Conservation (phyloP, 2,113 vertebrate genomes). For the Eulemur macaco region DNA sequence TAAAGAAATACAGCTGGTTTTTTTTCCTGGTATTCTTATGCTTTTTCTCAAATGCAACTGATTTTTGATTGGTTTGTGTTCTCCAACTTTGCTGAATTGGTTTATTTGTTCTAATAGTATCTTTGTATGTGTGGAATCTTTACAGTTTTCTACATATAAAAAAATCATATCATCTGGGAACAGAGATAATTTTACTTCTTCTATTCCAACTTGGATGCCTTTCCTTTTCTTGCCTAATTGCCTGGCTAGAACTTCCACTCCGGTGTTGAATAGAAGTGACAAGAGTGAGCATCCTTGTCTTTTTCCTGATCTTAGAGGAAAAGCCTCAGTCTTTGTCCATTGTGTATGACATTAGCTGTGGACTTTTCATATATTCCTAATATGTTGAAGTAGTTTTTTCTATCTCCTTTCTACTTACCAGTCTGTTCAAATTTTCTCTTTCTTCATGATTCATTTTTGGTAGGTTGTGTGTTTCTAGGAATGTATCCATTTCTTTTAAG, state of each 20-base stretch:
- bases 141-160: not conserved
- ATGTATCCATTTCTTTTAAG: not conserved
- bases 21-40: too few relatives aligned
- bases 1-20: not conserved
- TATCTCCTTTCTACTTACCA: not conserved
- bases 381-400: not conserved
- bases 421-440: not conserved
- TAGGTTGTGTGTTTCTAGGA: not conserved
- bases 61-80: not conserved
- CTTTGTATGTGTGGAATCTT: not conserved
- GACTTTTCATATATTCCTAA: not conserved
- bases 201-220: not conserved
- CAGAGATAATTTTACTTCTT: not conserved
- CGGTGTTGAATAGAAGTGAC: not conserved
- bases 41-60: not conserved
- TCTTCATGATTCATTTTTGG: not conserved
- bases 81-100: not conserved
- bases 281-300: not conserved
- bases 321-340: too few relatives aligned
- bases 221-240: not conserved
- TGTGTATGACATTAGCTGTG: accelerated
- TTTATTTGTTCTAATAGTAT: not conserved
- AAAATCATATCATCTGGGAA: not conserved
- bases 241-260: not conserved
- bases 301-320: not conserved